Conservation (phyloP, 2,888 invertebrate species). For the Clistopyga incitator region DNA sequence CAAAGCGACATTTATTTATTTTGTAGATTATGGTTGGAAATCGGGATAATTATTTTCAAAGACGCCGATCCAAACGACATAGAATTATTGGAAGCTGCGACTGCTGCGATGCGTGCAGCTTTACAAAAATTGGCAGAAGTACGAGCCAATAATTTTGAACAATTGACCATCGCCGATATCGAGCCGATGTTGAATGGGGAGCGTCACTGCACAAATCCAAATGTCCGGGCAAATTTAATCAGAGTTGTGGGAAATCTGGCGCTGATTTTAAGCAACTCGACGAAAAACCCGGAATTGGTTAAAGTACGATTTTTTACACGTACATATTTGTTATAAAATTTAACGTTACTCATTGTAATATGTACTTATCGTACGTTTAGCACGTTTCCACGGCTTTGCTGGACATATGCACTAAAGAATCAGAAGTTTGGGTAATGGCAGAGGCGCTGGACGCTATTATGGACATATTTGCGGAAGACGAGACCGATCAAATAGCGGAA, state of each 20-base stretch:
- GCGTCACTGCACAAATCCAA: conserved; percentile 73
- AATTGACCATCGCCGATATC: conserved; percentile 86
- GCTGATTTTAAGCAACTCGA: conserved; percentile 69
- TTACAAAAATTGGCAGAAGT: conserved; percentile 88
- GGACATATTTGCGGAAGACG: conserved; percentile 92
- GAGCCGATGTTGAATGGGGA: conserved; percentile 83
- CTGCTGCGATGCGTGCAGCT: conserved; percentile 91
- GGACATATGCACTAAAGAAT: conserved; percentile 86
- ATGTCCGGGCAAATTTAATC: conserved; percentile 76
- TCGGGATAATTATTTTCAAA: conserved; percentile 88
- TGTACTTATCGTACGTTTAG: conserved; percentile 61
- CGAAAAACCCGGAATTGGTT: conserved; percentile 70
- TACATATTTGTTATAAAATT: conserved; percentile 11
- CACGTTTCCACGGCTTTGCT: conserved; percentile 87
- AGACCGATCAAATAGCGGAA: conserved; percentile 88
- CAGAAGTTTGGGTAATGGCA: conserved; percentile 90
- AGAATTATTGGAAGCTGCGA: conserved; percentile 88
- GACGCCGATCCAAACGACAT: conserved; percentile 84
- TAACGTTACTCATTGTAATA: not conserved
- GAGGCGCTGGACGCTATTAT: conserved; percentile 91
- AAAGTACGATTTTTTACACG: conserved; percentile 69
- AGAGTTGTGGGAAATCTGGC: conserved; percentile 77
- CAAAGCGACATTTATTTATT: not conserved
- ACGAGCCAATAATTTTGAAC: conserved; percentile 85
- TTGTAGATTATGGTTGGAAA: conserved; percentile 88